Base-by-base conservation (phyloP, 2,113 vertebrate species). In the Labrus mixtus region DNA sequence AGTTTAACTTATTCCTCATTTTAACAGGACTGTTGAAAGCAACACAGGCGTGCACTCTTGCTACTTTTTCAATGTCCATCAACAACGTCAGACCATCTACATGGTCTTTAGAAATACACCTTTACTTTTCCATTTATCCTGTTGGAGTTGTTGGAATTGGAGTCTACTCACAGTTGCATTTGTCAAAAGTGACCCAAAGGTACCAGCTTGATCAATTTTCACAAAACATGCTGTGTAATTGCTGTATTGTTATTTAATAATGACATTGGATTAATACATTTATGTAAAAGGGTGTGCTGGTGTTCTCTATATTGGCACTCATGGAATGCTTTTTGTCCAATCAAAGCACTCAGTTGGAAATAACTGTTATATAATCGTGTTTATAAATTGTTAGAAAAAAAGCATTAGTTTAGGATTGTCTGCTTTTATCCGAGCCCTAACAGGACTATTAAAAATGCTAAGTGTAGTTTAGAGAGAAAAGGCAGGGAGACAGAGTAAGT, bases 401-500 rank as follows among this genome's bases (percentile, higher is more conserved):
- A 50, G 8, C 1, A 22, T 54, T 68, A 20, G 2, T 73, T 66
- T 63, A 22, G 23, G 0, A 20, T 51, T 43, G 23, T 45, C 68
- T 37, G 23, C n/a, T 13, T 61, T 64, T 46, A 69, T 51, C 74
- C 16, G 39, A 50, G 15, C 37, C 37, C n/a, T 36, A 61, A 64
- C 13, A 33, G 25, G 45, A 63, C 36, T 22, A 65, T 51, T 51
- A 45, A 54, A 69, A 19, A 64, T 45, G 7, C 61, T 50, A 55
- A 65, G 6, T 68, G 37, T n/a, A 60, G 22, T 70, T 68, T 17
- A 25, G 51, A 36, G 43, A 71, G 57, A 19, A 61, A 50, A 70
- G 17, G 16, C 19, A 16, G 36, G 68, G 54, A 72, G 41, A 77
- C 63, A 67, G 64, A 69, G 72, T 57, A 72, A 3, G 45, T 69